These are phyloP conservation scores for Oscheius sp. DNA, from an alignment of 2,888 invertebrate genomes.

Conservation along the genomic window DNA sequence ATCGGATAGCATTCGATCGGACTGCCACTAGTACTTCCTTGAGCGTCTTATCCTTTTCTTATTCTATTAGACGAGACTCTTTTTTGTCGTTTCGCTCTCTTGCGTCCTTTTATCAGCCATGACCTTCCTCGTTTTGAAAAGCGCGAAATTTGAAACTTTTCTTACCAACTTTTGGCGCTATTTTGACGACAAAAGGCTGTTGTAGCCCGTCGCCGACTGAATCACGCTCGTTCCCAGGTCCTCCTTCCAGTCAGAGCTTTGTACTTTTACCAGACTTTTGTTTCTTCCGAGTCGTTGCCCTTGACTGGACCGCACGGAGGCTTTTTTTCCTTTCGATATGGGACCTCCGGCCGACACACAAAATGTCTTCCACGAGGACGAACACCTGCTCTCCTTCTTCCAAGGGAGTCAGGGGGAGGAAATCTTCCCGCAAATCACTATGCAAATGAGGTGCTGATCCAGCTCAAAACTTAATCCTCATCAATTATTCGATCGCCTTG, in stretches of 20 bases:
- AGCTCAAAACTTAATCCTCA: conserved; percentile 24
- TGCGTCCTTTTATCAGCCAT: neutral
- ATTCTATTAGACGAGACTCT: neutral
- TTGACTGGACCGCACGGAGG: conserved; percentile 10
- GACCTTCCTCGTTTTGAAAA: neutral
- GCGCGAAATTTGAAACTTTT: neutral
- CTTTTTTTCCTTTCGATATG: conserved; percentile 4
- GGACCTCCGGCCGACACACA: neutral
- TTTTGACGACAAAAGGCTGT: neutral
- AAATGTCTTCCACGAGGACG: neutral
- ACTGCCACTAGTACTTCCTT: conserved; percentile 13
- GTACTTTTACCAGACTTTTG: neutral
- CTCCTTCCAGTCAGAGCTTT: neutral
- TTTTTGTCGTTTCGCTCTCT: neutral
- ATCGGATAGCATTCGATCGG: conserved; percentile 26
- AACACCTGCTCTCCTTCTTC: neutral
- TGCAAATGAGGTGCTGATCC: neutral
- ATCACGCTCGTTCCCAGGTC: neutral
- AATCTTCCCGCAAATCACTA: neutral
- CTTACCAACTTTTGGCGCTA: neutral
- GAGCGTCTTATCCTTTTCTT: neutral
- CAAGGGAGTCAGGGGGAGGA: neutral
- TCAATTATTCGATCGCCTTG: neutral
- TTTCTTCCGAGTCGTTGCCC: conserved; percentile 20
- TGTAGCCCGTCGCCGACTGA: neutral